These are phyloP conservation scores for Alethe castanea DNA, from an alignment of 2,113 vertebrate species.

Conservation along the genomic window DNA sequence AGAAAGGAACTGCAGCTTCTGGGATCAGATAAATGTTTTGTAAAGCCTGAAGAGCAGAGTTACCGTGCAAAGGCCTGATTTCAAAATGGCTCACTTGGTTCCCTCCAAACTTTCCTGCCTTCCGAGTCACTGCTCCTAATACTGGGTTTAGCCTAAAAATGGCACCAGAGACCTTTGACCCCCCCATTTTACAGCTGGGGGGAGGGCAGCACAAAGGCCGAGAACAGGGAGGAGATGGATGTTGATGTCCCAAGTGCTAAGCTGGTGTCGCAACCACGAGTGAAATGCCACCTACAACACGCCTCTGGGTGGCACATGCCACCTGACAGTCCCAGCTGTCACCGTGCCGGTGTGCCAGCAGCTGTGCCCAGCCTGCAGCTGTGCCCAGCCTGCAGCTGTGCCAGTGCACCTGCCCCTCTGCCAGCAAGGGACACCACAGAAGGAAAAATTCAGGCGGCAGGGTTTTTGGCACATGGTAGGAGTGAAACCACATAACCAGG, in stretches of 20 bases:
- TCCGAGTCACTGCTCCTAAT: fast-evolving
- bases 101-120: not conserved
- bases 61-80: not conserved
- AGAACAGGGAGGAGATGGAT: not conserved
- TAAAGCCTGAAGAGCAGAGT: not conserved
- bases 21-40: not conserved
- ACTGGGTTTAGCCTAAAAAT: not conserved
- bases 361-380: not conserved
- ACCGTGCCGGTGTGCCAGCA: fast-evolving
- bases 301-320: fast-evolving
- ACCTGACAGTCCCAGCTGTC: not conserved
- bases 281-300: not conserved
- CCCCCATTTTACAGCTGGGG: not conserved
- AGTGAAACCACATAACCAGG: not conserved
- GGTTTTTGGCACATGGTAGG: not conserved
- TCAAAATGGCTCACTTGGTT: not conserved
- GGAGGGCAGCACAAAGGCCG: not conserved
- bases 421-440: not conserved
- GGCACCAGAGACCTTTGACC: not conserved
- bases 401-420: not conserved
- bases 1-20: not conserved
- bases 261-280: not conserved
- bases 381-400: not conserved
- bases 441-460: not conserved
- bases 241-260: not conserved